phyloP scores from a whole-genome alignment of 2,797 vertebrate species.

The Capromys pilorides region DNA sequence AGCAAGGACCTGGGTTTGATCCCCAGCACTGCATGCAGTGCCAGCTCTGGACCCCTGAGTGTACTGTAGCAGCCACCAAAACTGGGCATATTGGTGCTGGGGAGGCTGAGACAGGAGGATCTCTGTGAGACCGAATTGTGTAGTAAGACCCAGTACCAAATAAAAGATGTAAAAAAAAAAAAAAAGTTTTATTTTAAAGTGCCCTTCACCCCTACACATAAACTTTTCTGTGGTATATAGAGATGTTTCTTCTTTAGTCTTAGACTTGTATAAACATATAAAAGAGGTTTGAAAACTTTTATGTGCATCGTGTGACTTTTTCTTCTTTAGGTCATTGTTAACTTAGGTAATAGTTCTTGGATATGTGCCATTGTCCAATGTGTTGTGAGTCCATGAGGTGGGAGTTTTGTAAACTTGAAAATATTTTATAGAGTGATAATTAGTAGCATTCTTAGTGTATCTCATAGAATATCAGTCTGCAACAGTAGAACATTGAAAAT shows the following conservation, averaged over 20 bases:
- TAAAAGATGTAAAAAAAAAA: too few species aligned
- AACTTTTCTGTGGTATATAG: neutral
- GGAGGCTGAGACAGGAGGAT: too few species aligned
- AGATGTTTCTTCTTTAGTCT: neutral
- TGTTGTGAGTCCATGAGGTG: neutral
- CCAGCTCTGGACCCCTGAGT: too few species aligned
- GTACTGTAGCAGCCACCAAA: too few species aligned
- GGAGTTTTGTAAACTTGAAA: conserved; percentile 42
- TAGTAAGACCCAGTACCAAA: too few species aligned
- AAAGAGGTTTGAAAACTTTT: conserved; percentile 18
- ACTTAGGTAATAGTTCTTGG: neutral
- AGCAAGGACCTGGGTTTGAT: too few species aligned
- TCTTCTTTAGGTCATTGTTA: neutral
- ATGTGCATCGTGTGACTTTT: neutral
- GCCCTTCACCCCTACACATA: neutral
- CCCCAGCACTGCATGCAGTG: too few species aligned
- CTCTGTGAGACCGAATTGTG: too few species aligned
- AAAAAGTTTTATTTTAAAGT: neutral
- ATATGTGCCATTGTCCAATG: neutral
- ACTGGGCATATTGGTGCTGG: too few species aligned
- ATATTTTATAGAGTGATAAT: neutral
- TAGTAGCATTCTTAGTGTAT: conserved; percentile 43
- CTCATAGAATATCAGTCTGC: conserved; percentile 6
- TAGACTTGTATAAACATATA: neutral
- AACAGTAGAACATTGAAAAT: conserved; percentile 33